These are phyloP conservation scores for Fregata magnificens DNA, from an alignment of 2,113 vertebrate genomes.

Conservation along the genomic window DNA sequence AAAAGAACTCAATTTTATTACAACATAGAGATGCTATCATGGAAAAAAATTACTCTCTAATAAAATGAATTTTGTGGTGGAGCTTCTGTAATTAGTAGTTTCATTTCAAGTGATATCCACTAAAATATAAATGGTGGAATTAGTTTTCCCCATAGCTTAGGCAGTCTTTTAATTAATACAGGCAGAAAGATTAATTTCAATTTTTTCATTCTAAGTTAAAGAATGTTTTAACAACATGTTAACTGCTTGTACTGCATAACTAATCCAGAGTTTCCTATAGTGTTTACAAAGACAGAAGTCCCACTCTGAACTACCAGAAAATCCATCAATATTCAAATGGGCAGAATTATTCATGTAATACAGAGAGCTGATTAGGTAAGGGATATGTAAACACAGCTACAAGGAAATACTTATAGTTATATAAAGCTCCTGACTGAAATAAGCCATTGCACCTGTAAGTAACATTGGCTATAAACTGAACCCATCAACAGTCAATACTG, in stretches of 20 bases:
- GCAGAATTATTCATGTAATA: neutral
- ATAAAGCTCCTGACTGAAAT: neutral
- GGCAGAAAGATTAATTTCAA: neutral
- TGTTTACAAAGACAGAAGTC: neutral
- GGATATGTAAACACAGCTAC: neutral
- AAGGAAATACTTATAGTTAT: neutral
- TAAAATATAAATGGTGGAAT: neutral
- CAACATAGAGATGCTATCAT: neutral
- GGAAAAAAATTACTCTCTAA: neutral
- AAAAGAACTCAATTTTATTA: neutral
- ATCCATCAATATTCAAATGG: neutral
- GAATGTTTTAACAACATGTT: neutral
- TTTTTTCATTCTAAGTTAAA: neutral
- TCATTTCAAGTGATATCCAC: neutral
- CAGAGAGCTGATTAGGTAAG: neutral
- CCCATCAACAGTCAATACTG: neutral
- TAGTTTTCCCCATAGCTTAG: neutral
- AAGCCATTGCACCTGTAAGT: neutral
- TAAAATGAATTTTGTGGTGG: neutral
- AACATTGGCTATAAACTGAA: neutral
- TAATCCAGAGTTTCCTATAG: neutral
- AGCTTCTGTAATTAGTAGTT: neutral
- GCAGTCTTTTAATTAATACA: neutral
- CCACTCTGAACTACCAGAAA: neutral
- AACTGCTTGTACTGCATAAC: neutral